These are phyloP conservation scores for Emydura subglobosa DNA, from an alignment of 2,113 vertebrate genomes.

Conservation along the genomic window DNA sequence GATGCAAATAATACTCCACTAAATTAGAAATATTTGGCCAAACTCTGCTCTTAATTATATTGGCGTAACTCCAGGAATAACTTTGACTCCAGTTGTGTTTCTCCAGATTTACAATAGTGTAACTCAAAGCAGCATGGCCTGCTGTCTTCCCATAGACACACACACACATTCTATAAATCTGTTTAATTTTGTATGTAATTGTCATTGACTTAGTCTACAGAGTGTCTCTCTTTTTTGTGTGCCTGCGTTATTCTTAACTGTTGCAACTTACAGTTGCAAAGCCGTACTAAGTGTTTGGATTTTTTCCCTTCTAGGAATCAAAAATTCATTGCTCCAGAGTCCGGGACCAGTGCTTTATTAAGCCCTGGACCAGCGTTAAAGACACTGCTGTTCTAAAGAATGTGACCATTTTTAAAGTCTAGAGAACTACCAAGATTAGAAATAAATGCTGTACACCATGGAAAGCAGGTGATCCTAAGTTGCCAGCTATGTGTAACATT, in stretches of 20 bases:
- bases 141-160: neutral
- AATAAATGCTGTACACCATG: neutral
- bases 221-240: accelerated
- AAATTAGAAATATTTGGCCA: neutral
- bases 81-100: neutral
- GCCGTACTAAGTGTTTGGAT: neutral
- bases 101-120: neutral
- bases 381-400: neutral
- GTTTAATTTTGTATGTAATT: neutral
- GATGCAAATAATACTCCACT: neutral
- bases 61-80: neutral
- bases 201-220: neutral
- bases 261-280: neutral
- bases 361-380: neutral
- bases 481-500: neutral
- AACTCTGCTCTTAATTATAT: neutral
- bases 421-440: neutral
- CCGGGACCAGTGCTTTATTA: neutral
- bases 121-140: neutral
- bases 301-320: neutral
- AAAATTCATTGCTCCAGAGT: neutral
- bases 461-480: neutral
- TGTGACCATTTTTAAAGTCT: neutral
- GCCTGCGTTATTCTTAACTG: neutral
- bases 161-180: neutral